A percentile compares a stretch with the other conserved stretches of the same genome.
phyloP scores from a whole-genome alignment of 2,888 invertebrate genomes.

The Drosophila emarginata region DNA sequence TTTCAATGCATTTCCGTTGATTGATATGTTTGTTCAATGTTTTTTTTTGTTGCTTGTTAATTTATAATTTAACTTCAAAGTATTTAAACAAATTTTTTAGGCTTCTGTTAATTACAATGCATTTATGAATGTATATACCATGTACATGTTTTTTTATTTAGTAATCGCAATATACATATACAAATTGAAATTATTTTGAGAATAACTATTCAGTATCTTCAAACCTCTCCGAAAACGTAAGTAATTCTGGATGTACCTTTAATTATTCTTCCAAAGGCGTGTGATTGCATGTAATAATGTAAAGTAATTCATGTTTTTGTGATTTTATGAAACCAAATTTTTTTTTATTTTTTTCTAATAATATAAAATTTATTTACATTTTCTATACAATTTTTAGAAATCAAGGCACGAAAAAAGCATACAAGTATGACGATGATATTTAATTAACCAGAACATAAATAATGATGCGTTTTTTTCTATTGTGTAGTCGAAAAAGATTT shows the following conservation, averaged over 20 bases:
- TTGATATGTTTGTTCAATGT: slow-evolving; percentile 32
- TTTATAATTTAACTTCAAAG: slow-evolving; percentile 11
- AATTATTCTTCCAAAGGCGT: slow-evolving; percentile 43
- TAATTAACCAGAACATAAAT: background rate
- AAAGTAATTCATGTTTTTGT: no score
- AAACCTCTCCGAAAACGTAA: slow-evolving; percentile 38
- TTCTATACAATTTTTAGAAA: slow-evolving; percentile 84
- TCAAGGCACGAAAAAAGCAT: slow-evolving; percentile 89
- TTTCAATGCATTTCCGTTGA: slow-evolving; percentile 51
- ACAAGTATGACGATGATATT: slow-evolving; percentile 84
- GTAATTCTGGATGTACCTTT: slow-evolving; percentile 21
- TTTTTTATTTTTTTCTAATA: slow-evolving; percentile 3
- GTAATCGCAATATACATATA: slow-evolving; percentile 28
- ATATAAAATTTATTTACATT: background rate
- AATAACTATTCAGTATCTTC: slow-evolving; percentile 44
- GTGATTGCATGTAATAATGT: background rate
- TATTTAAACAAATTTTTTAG: slow-evolving; percentile 8
- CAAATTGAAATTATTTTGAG: slow-evolving; percentile 28
- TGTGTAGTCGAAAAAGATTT: slow-evolving; percentile 90
- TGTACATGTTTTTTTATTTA: slow-evolving; percentile 23
- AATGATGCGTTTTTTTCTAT: background rate
- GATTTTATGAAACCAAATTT: background rate
- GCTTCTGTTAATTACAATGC: slow-evolving; percentile 16
- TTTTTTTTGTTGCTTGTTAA: slow-evolving; percentile 22
- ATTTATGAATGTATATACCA: slow-evolving; percentile 10